Conservation (phyloP, 1,140 invertebrate species). For the Drosophila oshimai region DNA sequence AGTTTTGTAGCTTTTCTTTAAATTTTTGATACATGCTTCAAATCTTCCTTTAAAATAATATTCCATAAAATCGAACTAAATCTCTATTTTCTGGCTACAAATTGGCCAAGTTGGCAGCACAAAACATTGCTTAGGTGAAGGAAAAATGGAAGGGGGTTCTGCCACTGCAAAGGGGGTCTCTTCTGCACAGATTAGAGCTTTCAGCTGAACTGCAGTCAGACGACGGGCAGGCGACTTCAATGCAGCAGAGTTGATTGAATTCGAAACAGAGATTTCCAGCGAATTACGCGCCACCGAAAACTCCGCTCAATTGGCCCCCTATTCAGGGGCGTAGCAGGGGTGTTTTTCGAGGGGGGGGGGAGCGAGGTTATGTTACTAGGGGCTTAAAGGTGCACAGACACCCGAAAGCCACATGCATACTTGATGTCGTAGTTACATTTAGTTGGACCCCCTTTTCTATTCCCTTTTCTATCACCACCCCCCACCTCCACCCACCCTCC, state of each 20-base stretch:
- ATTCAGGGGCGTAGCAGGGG: neutral
- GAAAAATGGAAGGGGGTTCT: neutral
- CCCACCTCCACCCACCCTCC: too few relatives aligned
- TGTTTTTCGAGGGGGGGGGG: neutral
- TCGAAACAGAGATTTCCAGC: constrained; percentile 73
- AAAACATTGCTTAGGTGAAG: neutral
- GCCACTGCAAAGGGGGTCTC: neutral
- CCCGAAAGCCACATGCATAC: constrained; percentile 32
- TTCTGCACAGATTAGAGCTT: constrained; percentile 32
- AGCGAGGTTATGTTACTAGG: too few relatives aligned
- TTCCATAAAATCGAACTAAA: too few relatives aligned
- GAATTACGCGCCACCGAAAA: constrained; percentile 70
- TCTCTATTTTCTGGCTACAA: neutral
- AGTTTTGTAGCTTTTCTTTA: too few relatives aligned
- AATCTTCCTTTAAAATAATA: too few relatives aligned
- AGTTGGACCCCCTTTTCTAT: constrained; percentile 2
- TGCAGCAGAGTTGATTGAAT: constrained; percentile 75
- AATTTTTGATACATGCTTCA: too few relatives aligned
- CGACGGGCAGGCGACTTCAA: constrained; percentile 44
- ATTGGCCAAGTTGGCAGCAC: neutral
- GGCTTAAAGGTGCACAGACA: constrained; percentile 21
- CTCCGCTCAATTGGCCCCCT: constrained; percentile 18
- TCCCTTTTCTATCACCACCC: too few relatives aligned
- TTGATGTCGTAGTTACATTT: constrained; percentile 49
- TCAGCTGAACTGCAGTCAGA: constrained; percentile 31